Conservation (phyloP, 1,140 invertebrate species). For the Penaeus vannamei region DNA sequence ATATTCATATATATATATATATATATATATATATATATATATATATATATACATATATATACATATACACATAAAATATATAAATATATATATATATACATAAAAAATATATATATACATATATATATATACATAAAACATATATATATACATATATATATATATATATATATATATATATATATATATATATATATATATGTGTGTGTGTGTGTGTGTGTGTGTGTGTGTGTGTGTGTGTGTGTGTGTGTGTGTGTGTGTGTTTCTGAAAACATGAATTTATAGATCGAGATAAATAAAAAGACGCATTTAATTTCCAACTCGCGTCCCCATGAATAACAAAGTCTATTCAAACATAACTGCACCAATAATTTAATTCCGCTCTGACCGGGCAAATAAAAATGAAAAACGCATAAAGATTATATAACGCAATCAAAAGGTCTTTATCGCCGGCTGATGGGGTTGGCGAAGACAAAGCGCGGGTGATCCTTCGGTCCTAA, state of each 20-base stretch:
- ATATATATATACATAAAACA: conserved; percentile 37
- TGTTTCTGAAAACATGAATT: too few species aligned
- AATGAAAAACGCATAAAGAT: neutral
- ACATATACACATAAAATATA: neutral
- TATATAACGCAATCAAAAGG: too few species aligned
- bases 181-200: conserved; percentile 37
- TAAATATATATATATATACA: too few species aligned
- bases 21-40: conserved; percentile 22
- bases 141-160: conserved; percentile 33
- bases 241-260: too few species aligned
- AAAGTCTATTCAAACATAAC: too few species aligned
- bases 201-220: neutral
- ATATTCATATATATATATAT: neutral
- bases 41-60: conserved; percentile 32
- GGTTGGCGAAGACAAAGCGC: too few species aligned
- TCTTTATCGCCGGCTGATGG: too few species aligned
- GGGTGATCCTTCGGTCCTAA: neutral
- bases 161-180: conserved; percentile 34
- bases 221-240: neutral
- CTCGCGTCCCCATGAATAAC: too few species aligned
- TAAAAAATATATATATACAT: conserved; percentile 37
- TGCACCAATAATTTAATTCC: neutral
- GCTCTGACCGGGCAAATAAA: neutral
- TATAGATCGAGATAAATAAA: too few species aligned
- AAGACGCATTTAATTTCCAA: too few species aligned